phyloP scores from a whole-genome alignment of 1,140 invertebrate species.

The Harlomillsia oculata region DNA sequence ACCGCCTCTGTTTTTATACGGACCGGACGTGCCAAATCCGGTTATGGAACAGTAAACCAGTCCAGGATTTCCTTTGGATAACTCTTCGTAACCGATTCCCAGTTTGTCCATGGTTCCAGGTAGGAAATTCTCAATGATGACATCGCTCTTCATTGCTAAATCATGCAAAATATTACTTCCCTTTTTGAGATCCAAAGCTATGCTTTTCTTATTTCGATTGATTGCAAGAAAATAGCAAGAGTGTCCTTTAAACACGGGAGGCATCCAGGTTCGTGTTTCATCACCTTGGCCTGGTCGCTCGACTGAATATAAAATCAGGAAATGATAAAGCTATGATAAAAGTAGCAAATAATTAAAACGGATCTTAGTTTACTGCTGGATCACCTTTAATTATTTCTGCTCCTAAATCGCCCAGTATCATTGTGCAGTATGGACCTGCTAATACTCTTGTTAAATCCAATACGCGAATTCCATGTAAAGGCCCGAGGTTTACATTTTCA shows the following conservation, averaged over 20 bases:
- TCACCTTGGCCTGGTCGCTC: slow-evolving; percentile 72
- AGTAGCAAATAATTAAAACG: not conserved
- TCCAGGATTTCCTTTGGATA: slow-evolving; percentile 60
- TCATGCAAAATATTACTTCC: slow-evolving; percentile 65
- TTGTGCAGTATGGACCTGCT: slow-evolving; percentile 79
- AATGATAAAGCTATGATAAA: slow-evolving; percentile 11
- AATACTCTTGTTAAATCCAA: slow-evolving; percentile 75
- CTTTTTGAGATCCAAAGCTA: slow-evolving; percentile 76
- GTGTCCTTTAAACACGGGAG: slow-evolving; percentile 70
- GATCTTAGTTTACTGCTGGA: not conserved
- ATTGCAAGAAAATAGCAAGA: slow-evolving; percentile 75
- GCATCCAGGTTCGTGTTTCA: slow-evolving; percentile 84
- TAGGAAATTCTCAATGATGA: slow-evolving; percentile 89
- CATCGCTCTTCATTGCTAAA: slow-evolving; percentile 65
- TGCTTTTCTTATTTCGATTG: slow-evolving; percentile 93
- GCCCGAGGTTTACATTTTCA: slow-evolving; percentile 33
- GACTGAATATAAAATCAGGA: slow-evolving; percentile 40
- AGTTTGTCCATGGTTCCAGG: slow-evolving; percentile 75
- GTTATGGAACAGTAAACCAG: slow-evolving; percentile 91
- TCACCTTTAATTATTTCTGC: slow-evolving; percentile 84
- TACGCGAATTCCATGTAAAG: slow-evolving; percentile 56
- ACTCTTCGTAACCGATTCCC: slow-evolving; percentile 65
- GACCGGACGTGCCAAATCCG: slow-evolving; percentile 79
- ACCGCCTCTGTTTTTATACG: slow-evolving; percentile 68
- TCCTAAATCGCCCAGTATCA: slow-evolving; percentile 86